phyloP scores from a whole-genome alignment of 30 jellyfish, hydroid and myxozoan species.

The Morbakka virulenta region DNA sequence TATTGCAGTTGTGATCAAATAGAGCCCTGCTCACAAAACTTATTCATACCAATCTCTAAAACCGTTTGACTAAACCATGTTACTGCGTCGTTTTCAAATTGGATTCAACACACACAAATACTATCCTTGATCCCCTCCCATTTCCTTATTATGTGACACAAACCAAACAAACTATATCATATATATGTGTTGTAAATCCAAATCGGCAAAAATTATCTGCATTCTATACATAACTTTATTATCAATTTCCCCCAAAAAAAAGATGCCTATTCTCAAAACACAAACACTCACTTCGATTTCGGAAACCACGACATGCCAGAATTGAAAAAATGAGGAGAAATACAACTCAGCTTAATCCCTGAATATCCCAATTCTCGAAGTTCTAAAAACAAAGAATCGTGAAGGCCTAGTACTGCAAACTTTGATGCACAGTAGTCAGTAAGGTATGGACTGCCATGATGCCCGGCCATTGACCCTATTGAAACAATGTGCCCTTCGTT shows the following conservation, averaged over 20 bases:
- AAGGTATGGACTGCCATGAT: constrained; percentile 58
- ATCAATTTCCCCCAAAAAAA: not conserved
- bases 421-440: constrained; percentile 88
- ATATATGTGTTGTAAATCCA: not conserved
- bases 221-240: no score
- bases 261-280: no score
- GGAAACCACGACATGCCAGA: constrained; percentile 89
- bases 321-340: constrained; percentile 75
- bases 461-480: constrained; percentile 80
- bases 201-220: no score
- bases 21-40: no score
- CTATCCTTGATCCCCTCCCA: no score
- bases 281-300: constrained; percentile 71
- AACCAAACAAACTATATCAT: no score
- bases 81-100: no score
- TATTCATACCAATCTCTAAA: no score
- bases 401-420: constrained; percentile 55
- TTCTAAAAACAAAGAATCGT: constrained; percentile 63
- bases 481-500: constrained; percentile 84
- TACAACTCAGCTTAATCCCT: constrained; percentile 63
- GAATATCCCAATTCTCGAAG: constrained; percentile 47
- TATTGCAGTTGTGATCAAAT: no score
- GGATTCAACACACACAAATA: no score
- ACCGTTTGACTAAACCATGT: no score
- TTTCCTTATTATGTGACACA: no score